Evolutionary conservation across 1,140 invertebrate species (phyloP), one percentile per base, ranked within the genome.

Genomic region (Euborellia annulipes): DNA sequence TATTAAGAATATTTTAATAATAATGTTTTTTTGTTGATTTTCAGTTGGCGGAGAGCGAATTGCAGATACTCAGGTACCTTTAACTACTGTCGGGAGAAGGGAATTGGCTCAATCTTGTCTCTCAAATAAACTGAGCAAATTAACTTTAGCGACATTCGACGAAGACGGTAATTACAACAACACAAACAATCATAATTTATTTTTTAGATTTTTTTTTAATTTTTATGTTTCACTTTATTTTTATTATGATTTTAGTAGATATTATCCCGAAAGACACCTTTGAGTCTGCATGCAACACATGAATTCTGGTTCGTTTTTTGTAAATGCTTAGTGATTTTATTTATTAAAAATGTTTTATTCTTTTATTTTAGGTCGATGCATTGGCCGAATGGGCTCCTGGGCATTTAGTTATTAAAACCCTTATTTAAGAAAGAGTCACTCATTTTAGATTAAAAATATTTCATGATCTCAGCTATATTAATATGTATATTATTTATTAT

Each of bases 61-160:
- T 61, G 36, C 58, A 70, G 69, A 70, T 52, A 62, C 63, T 23
- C 60, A 69, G 50, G 58, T 64, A 23, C 61, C 68, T 6, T 50
- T 70, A 43, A 67, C 59, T n/a, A 61, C 60, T 2, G 62, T 65
- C 13, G 62, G 59, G 13, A 58, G 61, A 44, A 61, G 63, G 50
- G 62, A 62, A 43, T 54, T 60, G 36, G 59, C 64, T 6, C 65
- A 65, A 21, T 61, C 62, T 30, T 71, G 63, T 53, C 68, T 89
- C n/a, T 79, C 78, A 43, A 90, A 90, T 64, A 90, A 90, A 62
- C 65, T 90, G 46, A 83, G 82, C 37, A 77, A 84, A 58, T 70
- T 92, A 27, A 85, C 85, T 20, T 69, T 92, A 32, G 85, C 86
- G 14, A 90, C 85, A 3, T 89, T 90, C 60, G 85, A 90, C 57